Percentiles rank a stretch among this genome's conserved stretches.
phyloP scores from a whole-genome alignment of 2,113 vertebrate species.

The Oophaga pumilio region DNA sequence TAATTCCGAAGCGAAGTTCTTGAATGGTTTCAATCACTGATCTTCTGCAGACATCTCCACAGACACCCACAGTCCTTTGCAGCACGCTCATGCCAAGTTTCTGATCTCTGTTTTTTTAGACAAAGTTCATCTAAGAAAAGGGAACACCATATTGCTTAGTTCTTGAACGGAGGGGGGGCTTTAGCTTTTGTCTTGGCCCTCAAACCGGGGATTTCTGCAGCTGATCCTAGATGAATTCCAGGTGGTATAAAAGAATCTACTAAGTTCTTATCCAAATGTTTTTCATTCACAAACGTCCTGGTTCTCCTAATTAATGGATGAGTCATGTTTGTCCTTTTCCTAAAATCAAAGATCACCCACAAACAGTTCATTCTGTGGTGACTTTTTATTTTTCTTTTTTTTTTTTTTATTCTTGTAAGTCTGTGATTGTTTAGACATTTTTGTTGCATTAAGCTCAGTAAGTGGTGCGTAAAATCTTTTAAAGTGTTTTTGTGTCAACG shows the following conservation, averaged over 20 bases:
- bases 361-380: slow-evolving; percentile 30
- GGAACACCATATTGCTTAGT: slow-evolving; percentile 34
- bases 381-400: slow-evolving; percentile 33
- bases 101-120: slow-evolving; percentile 13
- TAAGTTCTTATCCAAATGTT: slow-evolving; percentile 29
- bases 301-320: slow-evolving; percentile 37
- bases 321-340: slow-evolving; percentile 38
- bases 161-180: background rate
- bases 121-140: slow-evolving; percentile 16
- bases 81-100: background rate
- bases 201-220: slow-evolving; percentile 15
- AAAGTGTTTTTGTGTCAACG: slow-evolving; percentile 6
- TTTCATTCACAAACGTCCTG: slow-evolving; percentile 49
- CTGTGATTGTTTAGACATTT: slow-evolving; percentile 33
- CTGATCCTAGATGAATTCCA: slow-evolving; percentile 44
- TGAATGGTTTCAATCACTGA: slow-evolving; percentile 27
- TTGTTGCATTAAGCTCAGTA: slow-evolving; percentile 21
- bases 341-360: slow-evolving; percentile 49
- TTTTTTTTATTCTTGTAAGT: background rate
- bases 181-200: slow-evolving; percentile 31
- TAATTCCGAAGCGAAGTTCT: background rate
- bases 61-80: slow-evolving; percentile 32
- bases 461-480: background rate
- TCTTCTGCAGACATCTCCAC: background rate
- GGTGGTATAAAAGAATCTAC: slow-evolving; percentile 36